Conservation (phyloP, 2,797 vertebrate species). For the Pteronotus mesoamericanus region DNA sequence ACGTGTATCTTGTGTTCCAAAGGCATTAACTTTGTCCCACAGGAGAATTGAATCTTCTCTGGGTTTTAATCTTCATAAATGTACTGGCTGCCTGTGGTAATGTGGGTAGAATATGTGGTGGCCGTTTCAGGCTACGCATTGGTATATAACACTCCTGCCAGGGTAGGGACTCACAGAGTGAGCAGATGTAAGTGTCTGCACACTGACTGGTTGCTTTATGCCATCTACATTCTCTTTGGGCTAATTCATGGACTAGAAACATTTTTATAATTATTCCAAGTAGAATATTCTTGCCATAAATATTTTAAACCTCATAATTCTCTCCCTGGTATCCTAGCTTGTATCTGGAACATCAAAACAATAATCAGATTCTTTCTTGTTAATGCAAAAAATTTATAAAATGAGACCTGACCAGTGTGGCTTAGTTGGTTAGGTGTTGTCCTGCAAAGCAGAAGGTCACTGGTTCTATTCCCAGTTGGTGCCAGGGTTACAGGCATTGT, state of each 20-base stretch:
- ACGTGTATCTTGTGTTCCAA: neutral
- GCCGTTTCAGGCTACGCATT: neutral
- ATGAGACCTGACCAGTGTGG: neutral
- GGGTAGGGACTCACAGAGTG: neutral
- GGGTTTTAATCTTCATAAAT: neutral
- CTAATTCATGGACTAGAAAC: neutral
- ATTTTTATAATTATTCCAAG: neutral
- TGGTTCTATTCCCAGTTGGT: neutral
- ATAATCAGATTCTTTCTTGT: neutral
- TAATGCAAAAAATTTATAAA: neutral
- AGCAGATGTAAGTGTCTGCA: neutral
- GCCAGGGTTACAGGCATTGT: neutral
- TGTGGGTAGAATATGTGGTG: accelerated
- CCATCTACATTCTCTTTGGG: neutral
- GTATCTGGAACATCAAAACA: neutral
- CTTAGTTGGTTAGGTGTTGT: neutral
- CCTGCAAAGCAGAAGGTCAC: neutral
- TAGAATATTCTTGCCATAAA: neutral
- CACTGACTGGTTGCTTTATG: neutral
- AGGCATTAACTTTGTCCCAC: conserved; percentile 31
- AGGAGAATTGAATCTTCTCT: neutral
- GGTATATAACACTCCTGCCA: neutral
- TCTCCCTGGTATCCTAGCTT: neutral
- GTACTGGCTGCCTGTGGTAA: neutral
- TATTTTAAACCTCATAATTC: neutral